Evolutionary conservation across 1,140 invertebrate species (phyloP).

Genomic region (Dinothrombium tinctorium): DNA sequence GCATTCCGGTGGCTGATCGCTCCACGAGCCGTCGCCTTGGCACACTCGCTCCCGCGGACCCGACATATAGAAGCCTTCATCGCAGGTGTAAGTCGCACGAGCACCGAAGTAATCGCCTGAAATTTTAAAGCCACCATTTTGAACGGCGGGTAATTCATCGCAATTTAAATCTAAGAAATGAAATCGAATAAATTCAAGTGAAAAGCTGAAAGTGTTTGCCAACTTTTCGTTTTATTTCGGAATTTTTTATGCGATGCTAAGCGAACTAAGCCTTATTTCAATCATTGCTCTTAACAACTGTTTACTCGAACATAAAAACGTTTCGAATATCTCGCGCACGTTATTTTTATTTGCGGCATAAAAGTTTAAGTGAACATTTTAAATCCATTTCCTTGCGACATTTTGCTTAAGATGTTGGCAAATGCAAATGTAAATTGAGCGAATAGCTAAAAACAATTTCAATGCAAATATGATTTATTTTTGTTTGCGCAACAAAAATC

Average conservation of each 20-base stretch:
- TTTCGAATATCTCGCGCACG: too few relatives aligned
- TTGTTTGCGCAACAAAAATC: too few relatives aligned
- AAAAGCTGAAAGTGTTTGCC: too few relatives aligned
- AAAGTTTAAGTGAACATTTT: too few relatives aligned
- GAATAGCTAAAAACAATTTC: too few relatives aligned
- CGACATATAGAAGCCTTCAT: conserved; percentile 58
- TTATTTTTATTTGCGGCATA: too few relatives aligned
- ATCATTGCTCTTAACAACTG: conserved; percentile 1
- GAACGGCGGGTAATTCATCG: conserved; percentile 38
- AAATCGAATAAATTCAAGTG: not conserved
- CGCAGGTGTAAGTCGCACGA: conserved; percentile 56
- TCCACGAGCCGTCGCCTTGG: conserved; percentile 77
- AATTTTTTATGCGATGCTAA: not conserved
- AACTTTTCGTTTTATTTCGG: too few relatives aligned
- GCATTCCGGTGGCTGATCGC: conserved; percentile 57
- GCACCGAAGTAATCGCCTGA: conserved; percentile 49
- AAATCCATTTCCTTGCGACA: too few relatives aligned
- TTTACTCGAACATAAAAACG: not conserved
- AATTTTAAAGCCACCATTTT: conserved; percentile 38
- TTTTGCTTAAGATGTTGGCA: too few relatives aligned
- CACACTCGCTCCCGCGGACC: conserved; percentile 60
- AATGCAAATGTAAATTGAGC: too few relatives aligned
- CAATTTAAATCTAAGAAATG: conserved; percentile 50
- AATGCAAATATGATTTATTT: too few relatives aligned
- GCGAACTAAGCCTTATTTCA: not conserved